Evolutionary conservation across 1,140 invertebrate genomes (phyloP).

Genomic region (Drosophila virilis): DNA sequence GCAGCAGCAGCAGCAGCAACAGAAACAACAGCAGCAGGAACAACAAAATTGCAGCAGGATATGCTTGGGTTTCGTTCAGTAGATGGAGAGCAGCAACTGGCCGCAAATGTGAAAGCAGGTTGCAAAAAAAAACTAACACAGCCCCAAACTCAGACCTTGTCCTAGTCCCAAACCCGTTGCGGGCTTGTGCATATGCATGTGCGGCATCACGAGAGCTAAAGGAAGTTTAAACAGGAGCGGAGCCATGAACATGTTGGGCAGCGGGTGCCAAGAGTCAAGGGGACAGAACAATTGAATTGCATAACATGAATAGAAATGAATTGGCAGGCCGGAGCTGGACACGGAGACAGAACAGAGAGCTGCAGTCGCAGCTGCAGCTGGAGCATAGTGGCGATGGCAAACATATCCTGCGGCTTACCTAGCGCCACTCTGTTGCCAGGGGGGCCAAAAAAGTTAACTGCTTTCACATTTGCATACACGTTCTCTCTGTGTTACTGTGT

Average conservation of each 20-base stretch:
- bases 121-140: conserved; percentile 24
- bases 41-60: conserved; percentile 13
- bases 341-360: not conserved
- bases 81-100: conserved; percentile 8
- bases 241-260: not conserved
- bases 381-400: conserved; percentile 37
- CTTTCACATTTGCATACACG: conserved; percentile 44
- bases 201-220: conserved; percentile 42
- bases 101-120: conserved; percentile 31
- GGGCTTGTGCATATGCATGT: conserved; percentile 60
- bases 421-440: conserved; percentile 9
- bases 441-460: conserved; percentile 52
- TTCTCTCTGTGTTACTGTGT: not conserved
- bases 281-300: conserved; percentile 72
- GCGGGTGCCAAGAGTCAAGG: not conserved
- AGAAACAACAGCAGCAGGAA: not conserved
- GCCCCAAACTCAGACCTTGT: not conserved
- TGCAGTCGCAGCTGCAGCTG: not conserved
- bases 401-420: conserved; percentile 62
- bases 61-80: conserved; percentile 40
- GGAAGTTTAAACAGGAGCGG: conserved; percentile 44
- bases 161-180: conserved; percentile 1
- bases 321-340: conserved; percentile 48
- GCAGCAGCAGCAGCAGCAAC: conserved; percentile 4
- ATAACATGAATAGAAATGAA: conserved; percentile 82